These are phyloP conservation scores for Mesorhabditis belari DNA, from an alignment of 2,888 invertebrate species.

Conservation along the genomic window DNA sequence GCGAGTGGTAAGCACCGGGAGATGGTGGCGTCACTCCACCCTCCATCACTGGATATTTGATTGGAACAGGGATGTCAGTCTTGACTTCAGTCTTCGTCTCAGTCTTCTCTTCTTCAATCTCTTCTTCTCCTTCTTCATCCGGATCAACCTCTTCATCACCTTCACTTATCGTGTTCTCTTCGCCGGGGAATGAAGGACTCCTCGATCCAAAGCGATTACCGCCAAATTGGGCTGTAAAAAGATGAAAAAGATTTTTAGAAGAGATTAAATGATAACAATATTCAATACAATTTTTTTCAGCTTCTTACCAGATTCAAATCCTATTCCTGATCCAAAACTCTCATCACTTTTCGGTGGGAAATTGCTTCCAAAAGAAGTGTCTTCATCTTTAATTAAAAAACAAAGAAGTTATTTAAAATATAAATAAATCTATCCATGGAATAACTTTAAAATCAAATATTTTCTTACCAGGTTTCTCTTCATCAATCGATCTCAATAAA, in stretches of 20 bases:
- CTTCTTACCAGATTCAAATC: background rate
- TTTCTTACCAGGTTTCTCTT: background rate
- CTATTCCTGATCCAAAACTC: background rate
- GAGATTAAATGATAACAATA: too few relatives aligned
- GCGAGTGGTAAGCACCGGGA: conserved; percentile 29
- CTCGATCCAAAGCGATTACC: too few relatives aligned
- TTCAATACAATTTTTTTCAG: too few relatives aligned
- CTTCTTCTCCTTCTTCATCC: background rate
- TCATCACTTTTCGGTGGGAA: background rate
- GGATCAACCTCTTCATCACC: background rate
- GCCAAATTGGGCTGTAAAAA: too few relatives aligned
- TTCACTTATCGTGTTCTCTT: too few relatives aligned
- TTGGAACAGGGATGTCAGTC: conserved; percentile 2
- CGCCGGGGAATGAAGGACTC: too few relatives aligned
- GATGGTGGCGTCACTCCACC: conserved; percentile 19
- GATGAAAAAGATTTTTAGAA: too few relatives aligned
- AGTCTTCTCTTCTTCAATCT: background rate
- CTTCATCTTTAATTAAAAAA: background rate
- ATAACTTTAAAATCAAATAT: too few relatives aligned
- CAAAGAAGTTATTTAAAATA: too few relatives aligned
- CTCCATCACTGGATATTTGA: conserved; percentile 7
- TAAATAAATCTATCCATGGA: too few relatives aligned
- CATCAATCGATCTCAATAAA: conserved; percentile 5
- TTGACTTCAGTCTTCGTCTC: background rate
- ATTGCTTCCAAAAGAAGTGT: too few relatives aligned